These are phyloP conservation scores for Lasius platythorax DNA, from an alignment of 2,888 invertebrate genomes.

Conservation along the genomic window DNA sequence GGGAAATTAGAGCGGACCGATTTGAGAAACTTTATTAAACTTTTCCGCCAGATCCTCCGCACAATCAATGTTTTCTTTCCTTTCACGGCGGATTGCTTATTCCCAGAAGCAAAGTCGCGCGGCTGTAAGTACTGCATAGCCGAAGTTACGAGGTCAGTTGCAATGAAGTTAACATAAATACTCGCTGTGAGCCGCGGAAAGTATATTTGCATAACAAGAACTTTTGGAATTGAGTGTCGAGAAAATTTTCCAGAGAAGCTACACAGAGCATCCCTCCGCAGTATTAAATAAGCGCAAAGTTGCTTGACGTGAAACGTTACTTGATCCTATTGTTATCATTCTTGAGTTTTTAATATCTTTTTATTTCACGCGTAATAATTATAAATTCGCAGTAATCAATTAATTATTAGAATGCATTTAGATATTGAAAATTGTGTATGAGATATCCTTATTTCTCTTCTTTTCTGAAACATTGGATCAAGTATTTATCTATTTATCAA, in stretches of 20 bases:
- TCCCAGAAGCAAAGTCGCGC: conserved; percentile 46
- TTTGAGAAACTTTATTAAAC: conserved; percentile 37
- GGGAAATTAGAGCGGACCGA: conserved; percentile 19
- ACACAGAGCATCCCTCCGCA: background rate
- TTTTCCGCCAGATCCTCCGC: conserved; percentile 33
- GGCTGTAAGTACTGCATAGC: conserved; percentile 33
- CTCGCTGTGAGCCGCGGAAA: conserved; percentile 37
- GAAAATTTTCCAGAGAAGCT: conserved; percentile 44
- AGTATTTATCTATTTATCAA: background rate
- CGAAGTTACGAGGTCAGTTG: conserved; percentile 54
- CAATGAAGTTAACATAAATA: conserved; percentile 56
- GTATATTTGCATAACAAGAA: conserved; percentile 54
- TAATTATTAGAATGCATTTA: background rate
- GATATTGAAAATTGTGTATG: background rate
- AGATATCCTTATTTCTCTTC: background rate
- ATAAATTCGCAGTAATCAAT: background rate
- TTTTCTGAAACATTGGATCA: background rate
- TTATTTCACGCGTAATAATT: background rate
- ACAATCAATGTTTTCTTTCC: conserved; percentile 55
- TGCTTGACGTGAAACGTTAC: conserved; percentile 27
- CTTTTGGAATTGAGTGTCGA: conserved; percentile 51
- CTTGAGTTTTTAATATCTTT: conserved; percentile 12
- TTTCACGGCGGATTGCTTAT: conserved; percentile 51
- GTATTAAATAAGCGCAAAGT: conserved; percentile 38
- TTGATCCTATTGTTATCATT: conserved; percentile 31